Evolutionary conservation across 1,140 invertebrate species (phyloP), one percentile per base, ranked within the genome.

Genomic region (Maconellicoccus hirsutus): DNA sequence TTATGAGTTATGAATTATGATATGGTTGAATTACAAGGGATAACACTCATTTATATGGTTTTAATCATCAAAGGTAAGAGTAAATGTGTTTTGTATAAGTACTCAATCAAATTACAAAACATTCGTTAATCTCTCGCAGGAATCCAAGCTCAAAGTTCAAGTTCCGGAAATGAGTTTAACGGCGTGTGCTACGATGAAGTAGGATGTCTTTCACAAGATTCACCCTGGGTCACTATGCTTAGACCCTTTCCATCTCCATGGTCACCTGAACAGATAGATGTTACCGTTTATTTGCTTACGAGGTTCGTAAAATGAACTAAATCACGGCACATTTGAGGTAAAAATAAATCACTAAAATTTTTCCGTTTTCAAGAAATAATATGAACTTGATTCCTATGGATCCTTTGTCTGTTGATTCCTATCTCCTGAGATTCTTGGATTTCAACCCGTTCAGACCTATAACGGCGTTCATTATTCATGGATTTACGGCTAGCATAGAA

Each of bases 221-320:
- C 26, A 1, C 70, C 70, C 6, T 70, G 70, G 70, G 70, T 70
- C 25, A 69, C 70, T 19, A 12, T 75, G 1, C 22, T 75, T 3
- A 71, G 77, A 66, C 76, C 76, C 14, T 72, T 77, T 22, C 77
- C 77, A n/a, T 6, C 72, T 3, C 76, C 77, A 6, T 12, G 66
- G 27, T 23, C 27, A 21, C 77, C 77, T 0, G 59, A 73, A 23
- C 52, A 73, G 12, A 75, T 77, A 23, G 52, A 73, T 4, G 70
- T 73, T 19, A 71, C 59, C 22, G 42, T 77, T 16, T 72, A 73
- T 70, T 73, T 76, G 21, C 72, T 66, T 61, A 75, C 76, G 6
- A 76, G 75, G 76, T 76, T n/a, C n/a, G n/a, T n/a, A n/a, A n/a
- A n/a, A n/a, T n/a, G n/a, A 73, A 72, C 59, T 21, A 10, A 42